Conservation (phyloP, 2,797 vertebrate genomes). For the Emys orbicularis region DNA sequence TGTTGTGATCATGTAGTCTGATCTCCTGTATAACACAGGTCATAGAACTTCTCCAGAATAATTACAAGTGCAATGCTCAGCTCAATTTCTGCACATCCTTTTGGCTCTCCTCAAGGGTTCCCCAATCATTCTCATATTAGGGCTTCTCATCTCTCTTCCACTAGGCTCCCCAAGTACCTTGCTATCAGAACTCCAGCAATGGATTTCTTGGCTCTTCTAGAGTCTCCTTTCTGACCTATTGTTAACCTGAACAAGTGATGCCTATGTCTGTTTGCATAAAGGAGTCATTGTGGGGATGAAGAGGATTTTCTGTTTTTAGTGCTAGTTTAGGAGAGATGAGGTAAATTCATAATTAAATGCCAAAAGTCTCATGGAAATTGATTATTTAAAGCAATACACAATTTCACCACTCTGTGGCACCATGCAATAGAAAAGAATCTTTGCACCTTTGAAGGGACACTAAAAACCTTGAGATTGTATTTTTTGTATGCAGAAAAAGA, state of each 20-base stretch:
- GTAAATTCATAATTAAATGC: not conserved
- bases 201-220: not conserved
- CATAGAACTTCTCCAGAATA: not conserved
- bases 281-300: not conserved
- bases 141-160: not conserved
- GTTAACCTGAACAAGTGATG: not conserved
- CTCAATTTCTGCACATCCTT: not conserved
- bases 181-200: not conserved
- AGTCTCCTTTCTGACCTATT: not conserved
- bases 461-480: rapidly evolving
- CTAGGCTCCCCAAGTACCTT: no score
- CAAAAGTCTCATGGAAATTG: not conserved
- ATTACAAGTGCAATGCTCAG: not conserved
- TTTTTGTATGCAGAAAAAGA: not conserved
- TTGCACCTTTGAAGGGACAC: not conserved
- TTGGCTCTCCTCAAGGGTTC: not conserved
- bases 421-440: constrained; percentile 61
- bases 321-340: not conserved
- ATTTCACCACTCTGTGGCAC: constrained; percentile 69
- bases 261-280: not conserved
- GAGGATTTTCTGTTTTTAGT: not conserved
- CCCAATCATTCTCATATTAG: not conserved
- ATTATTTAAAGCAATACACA: constrained; percentile 37
- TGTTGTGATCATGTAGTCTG: not conserved
- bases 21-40: not conserved